Evolutionary conservation across 2,797 vertebrate species (phyloP).

Genomic region (Myotis pilosus): DNA sequence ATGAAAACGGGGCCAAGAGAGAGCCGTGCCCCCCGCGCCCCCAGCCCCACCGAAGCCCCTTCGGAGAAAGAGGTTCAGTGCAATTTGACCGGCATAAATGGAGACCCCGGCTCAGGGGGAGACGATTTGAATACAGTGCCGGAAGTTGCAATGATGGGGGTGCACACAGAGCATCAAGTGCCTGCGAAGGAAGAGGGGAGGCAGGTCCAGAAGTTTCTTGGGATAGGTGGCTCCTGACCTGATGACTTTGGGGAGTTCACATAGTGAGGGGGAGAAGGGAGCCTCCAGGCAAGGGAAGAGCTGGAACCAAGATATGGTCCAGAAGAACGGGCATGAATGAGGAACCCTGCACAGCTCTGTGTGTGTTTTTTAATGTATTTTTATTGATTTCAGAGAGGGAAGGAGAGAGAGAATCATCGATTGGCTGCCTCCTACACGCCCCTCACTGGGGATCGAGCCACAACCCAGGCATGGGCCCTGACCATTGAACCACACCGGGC

Average conservation of each 20-base stretch:
- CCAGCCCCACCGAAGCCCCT: neutral
- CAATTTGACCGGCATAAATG: neutral
- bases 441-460: too few species aligned
- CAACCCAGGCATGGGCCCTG: too few species aligned
- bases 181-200: neutral
- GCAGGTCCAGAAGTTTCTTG: neutral
- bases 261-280: neutral
- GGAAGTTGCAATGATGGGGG: rapidly evolving
- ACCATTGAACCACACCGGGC: too few species aligned
- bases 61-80: neutral
- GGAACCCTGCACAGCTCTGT: too few species aligned
- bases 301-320: neutral
- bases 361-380: too few species aligned
- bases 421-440: too few species aligned
- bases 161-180: too few species aligned
- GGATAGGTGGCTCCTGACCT: neutral
- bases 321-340: rapidly evolving
- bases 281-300: neutral
- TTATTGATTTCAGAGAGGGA: too few species aligned
- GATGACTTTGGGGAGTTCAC: neutral
- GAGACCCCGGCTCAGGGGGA: neutral
- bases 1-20: neutral
- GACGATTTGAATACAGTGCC: neutral
- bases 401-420: too few species aligned
- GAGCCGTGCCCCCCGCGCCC: too few species aligned